Percentiles rank a stretch among this genome's conserved stretches.
These are phyloP conservation scores for Siphlonurus alternatus DNA, from an alignment of 2,888 invertebrate species.

Conservation along the genomic window DNA sequence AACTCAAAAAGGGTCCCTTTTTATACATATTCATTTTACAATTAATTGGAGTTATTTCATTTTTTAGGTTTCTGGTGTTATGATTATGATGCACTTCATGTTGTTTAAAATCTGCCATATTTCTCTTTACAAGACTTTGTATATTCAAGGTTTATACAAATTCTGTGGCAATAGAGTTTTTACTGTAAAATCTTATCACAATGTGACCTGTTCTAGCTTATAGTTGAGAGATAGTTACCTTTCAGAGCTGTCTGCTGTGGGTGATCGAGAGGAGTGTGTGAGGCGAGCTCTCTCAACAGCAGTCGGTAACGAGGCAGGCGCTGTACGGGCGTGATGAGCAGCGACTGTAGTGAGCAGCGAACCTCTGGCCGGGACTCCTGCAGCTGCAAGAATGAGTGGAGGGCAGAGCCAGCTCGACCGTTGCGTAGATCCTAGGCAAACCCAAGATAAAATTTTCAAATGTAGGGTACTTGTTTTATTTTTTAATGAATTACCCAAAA, in stretches of 20 bases:
- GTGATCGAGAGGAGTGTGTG: constrained; percentile 38
- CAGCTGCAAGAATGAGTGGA: constrained; percentile 14
- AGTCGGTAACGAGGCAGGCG: constrained; percentile 59
- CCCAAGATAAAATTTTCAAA: not conserved
- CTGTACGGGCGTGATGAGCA: constrained; percentile 63
- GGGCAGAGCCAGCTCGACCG: not conserved
- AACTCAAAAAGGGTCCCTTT: too few species aligned
- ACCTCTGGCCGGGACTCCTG: constrained; percentile 56
- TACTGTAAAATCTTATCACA: not conserved
- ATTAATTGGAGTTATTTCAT: too few species aligned
- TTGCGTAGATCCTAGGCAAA: not conserved
- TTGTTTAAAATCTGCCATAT: too few species aligned
- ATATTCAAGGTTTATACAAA: too few species aligned
- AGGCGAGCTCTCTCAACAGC: constrained; percentile 46
- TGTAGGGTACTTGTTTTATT: too few species aligned
- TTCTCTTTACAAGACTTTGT: too few species aligned
- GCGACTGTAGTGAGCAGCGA: constrained; percentile 46
- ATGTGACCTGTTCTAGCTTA: not conserved
- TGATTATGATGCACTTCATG: too few species aligned
- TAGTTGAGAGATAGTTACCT: constrained; percentile 22
- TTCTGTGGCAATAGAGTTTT: too few species aligned
- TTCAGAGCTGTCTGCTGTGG: constrained; percentile 35
- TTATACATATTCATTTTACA: too few species aligned
- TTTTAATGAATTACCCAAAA: too few species aligned
- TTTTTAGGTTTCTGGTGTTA: too few species aligned